Evolutionary conservation across 2,888 invertebrate genomes (phyloP).

Genomic region (Euproctis similis): DNA sequence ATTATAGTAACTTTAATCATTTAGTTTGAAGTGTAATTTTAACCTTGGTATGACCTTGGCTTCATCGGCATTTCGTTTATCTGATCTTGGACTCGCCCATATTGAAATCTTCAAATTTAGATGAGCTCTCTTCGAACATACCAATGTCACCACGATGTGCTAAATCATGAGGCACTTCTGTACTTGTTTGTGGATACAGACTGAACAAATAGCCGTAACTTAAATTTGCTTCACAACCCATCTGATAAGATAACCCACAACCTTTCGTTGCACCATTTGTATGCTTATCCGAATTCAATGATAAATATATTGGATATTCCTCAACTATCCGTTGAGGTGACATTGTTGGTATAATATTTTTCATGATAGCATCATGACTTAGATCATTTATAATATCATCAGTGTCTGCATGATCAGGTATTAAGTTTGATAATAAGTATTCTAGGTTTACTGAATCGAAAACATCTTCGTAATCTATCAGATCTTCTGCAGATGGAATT

Average conservation of each 20-base stretch:
- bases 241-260: constrained; percentile 37
- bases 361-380: constrained; percentile 44
- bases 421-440: constrained; percentile 16
- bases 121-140: no score
- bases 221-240: constrained; percentile 42
- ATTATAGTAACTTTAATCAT: no score
- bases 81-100: no score
- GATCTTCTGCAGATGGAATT: constrained; percentile 12
- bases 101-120: no score
- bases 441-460: constrained; percentile 14
- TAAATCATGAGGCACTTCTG: neutral
- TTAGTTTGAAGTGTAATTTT: no score
- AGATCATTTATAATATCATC: constrained; percentile 42
- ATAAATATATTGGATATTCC: constrained; percentile 9
- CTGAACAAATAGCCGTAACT: constrained; percentile 20
- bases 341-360: constrained; percentile 60
- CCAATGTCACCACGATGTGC: neutral
- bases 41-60: no score
- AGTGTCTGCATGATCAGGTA: constrained; percentile 27
- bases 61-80: no score
- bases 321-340: no score
- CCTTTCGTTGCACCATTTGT: constrained; percentile 15
- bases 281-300: constrained; percentile 2
- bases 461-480: constrained; percentile 12
- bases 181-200: constrained; percentile 8